Base-by-base conservation (phyloP, 2,113 vertebrate genomes). In the Chunga burmeisteri region DNA sequence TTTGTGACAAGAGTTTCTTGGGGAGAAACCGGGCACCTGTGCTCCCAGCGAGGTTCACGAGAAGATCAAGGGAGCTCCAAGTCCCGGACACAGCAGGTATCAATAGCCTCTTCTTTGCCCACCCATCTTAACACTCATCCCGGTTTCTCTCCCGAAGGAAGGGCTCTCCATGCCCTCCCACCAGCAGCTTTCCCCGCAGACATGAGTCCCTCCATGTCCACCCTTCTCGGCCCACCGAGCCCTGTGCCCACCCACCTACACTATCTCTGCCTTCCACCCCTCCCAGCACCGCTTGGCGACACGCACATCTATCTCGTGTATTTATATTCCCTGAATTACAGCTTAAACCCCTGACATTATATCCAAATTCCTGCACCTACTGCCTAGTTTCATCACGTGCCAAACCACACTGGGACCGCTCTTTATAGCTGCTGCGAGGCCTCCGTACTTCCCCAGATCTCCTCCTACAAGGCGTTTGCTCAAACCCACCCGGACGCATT, bases 171-270 rank as follows among this genome's bases (percentile, higher is more conserved):
- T 3, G 50, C 38, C 38, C 36, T 75, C 72, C 66, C 32, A 46
- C 11, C 67, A 22, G 53, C 56, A 71, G 22, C 8, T 50, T 40
- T 46, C 38, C 67, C 49, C 5, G 0, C 66, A 81, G 22, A 49
- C 34, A 36, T 0, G 0, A 56, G 18, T 7, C 7, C 20, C 25
- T 3, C 59, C 23, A 1, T 0, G 7, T 26, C 8, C 50, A 49
- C 25, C 23, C 27, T 62, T 13, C 52, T 16, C 40, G 29, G 9
- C 26, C 65, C 52, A 21, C 58, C 2, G 0, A 50, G 34, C 29
- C 32, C 52, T 34, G 27, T 20, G 67, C 17, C 27, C 25, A 3
- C 6, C 26, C 3, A 25, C 34, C 66, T 14, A 7, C 61, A 8
- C 2, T 4, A 9, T 29, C 59, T 59, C 46, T 23, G 55, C 36